Percentiles rank a stretch among this genome's conserved stretches.
phyloP scores from a whole-genome alignment of 2,888 invertebrate genomes.

The Eilema griseolum region DNA sequence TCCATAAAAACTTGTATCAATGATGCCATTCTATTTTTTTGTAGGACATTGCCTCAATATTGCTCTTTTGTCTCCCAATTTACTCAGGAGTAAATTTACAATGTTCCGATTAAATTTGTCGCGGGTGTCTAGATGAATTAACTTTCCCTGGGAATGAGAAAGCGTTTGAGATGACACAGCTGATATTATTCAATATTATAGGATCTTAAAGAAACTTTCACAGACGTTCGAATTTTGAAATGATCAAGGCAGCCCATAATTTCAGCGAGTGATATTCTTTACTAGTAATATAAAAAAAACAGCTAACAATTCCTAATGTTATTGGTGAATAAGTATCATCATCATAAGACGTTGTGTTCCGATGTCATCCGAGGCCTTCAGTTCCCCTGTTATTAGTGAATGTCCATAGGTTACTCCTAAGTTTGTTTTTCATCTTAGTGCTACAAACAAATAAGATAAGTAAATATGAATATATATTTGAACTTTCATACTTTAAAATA shows the following conservation, averaged over 20 bases:
- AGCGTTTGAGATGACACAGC: background rate
- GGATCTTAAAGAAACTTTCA: background rate
- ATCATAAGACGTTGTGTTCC: too few relatives aligned
- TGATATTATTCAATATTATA: background rate
- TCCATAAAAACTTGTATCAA: background rate
- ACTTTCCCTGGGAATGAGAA: background rate
- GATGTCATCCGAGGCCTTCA: too few relatives aligned
- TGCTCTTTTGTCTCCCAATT: conserved; percentile 1
- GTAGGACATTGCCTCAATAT: background rate
- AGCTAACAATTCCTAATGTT: background rate
- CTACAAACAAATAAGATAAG: background rate
- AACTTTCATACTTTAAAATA: background rate
- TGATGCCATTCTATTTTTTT: background rate
- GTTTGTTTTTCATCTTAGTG: background rate
- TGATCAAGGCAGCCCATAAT: background rate
- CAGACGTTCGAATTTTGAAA: background rate
- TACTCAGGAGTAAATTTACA: background rate
- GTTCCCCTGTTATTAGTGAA: background rate
- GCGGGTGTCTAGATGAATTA: background rate
- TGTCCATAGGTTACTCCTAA: background rate
- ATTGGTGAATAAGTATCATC: background rate
- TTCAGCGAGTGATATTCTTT: background rate
- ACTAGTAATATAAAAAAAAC: background rate
- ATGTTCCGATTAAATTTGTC: background rate
- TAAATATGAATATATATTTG: background rate